Evolutionary conservation across 2,113 vertebrate species (phyloP), one percentile per base, ranked within the genome.

Genomic region (Macrotus californicus): DNA sequence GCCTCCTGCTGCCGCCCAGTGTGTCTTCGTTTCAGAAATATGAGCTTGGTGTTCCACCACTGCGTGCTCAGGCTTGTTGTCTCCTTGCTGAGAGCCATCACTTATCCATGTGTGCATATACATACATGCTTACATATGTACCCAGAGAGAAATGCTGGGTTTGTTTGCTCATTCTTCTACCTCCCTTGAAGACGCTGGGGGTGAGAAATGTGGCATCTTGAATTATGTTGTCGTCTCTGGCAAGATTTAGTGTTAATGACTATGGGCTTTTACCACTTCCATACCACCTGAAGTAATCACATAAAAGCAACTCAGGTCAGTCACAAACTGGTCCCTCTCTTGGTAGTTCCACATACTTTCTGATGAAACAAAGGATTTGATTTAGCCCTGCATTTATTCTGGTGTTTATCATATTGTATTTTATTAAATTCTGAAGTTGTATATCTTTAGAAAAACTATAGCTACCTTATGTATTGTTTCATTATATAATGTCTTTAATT

Each of bases 1-100:
- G 92, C 91, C 50, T 89, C 97, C 97, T 61, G 96, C 96, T 89
- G 94, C 92, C 0, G 0, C 96, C 34, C 97, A 94, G 97, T 94
- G 70, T 96, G 95, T 75, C 91, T 97, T 94, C 72, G 79, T 95
- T 96, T 92, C 94, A 86, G 93, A 97, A 96, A 96, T 96, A 97
- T 93, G 95, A 97, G 89, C 69, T 81, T 84, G 79, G 86, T 94
- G 96, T 96, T 92, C 96, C 93, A 96, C 64, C 79, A 84, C 95
- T 81, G 91, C 4, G 5, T 76, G 54, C 91, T 56, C 39, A 50
- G 86, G 43, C 72, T 81, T 92, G 4, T 3, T 5, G 92, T 94
- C 56, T 75, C 18, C 84, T 94, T n/a, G 54, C 91, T 69, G 94
- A 64, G 95, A 94, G n/a, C 54, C 69, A 95, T 96, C 93, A 88